Conservation (phyloP, 1,140 invertebrate genomes). For the Drosophila bifasciata region DNA sequence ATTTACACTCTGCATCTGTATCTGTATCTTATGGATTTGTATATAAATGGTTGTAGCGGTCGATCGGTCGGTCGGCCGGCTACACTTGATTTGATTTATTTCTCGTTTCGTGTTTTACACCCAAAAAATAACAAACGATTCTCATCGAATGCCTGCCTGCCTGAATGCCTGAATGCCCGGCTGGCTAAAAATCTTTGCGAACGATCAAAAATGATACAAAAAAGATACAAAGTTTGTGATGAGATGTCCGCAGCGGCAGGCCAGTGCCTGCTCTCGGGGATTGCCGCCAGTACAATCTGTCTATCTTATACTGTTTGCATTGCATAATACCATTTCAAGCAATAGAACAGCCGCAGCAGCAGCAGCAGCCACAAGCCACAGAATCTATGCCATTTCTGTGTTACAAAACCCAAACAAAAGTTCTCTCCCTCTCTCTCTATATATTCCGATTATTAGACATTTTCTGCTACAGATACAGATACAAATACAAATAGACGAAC, state of each 20-base stretch:
- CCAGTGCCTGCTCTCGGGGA: constrained; percentile 4
- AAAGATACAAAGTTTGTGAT: constrained; percentile 45
- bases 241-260: constrained; percentile 53
- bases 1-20: constrained; percentile 10
- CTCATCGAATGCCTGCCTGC: constrained; percentile 24
- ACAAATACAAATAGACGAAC: constrained; percentile 12
- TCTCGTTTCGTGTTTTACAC: constrained; percentile 81
- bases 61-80: constrained; percentile 40
- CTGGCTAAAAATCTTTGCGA: constrained; percentile 57
- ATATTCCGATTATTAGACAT: constrained; percentile 16
- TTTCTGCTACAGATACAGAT: constrained; percentile 14
- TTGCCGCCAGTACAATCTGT: constrained; percentile 13
- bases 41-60: constrained; percentile 58
- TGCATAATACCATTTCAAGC: constrained; percentile 79
- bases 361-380: constrained; percentile 25
- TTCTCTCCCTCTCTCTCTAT: neutral
- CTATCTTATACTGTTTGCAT: constrained; percentile 55
- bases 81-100: constrained; percentile 82
- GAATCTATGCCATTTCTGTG: constrained; percentile 50
- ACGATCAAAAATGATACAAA: constrained; percentile 59
- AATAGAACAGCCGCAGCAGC: constrained; percentile 44
- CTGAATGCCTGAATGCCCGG: constrained; percentile 1
- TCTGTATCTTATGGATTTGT: constrained; percentile 31
- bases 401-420: no score
- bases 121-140: constrained; percentile 80